Evolutionary conservation across 2,113 vertebrate genomes (phyloP), one percentile per base, ranked within the genome.

Genomic region (Sebastes schlegelii): DNA sequence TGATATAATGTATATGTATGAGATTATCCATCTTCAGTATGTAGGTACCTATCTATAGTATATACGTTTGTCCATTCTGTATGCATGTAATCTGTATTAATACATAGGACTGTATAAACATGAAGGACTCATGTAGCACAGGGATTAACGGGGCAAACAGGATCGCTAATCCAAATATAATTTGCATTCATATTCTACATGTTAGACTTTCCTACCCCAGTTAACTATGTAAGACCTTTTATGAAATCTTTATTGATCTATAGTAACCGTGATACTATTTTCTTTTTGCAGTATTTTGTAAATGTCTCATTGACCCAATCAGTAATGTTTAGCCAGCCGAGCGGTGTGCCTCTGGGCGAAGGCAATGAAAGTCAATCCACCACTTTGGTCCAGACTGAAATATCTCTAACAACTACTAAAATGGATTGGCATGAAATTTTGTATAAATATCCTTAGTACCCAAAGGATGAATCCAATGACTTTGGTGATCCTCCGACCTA

Each of bases 71-170:
- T 26, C 81, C 43, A 68, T 4, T 43, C 23, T 55, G 17, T 60
- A 45, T 7, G 51, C 21, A 7, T 65, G 51, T 83, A 74, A 76
- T 84, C 60, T 75, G 58, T 43, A 14, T 51, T 57, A 49, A 75
- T 71, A 64, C 34, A 69, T 65, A 40, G 40, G 34, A 54, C 26
- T 26, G 26, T 26, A 71, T 78, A 81, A 77, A 77, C 45, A 75
- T 34, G 51, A n/a, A 46, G 60, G 70, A 57, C 8, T 79, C 34
- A 88, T 77, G 74, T 75, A 64, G 51, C 74, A 60, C 43, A 4
- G 58, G 82, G 80, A 87, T 91, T 87, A 90, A 61, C 67, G 61
- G 43, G 57, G 61, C 42, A 84, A 80, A 79, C 40, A 69, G 42
- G 26, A 85, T 87, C 23, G 2, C 62, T 82, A 82, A 80, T 88